These are phyloP conservation scores for Caenorhabditis briggsae DNA, from an alignment of 1,140 invertebrate species.

Conservation along the genomic window DNA sequence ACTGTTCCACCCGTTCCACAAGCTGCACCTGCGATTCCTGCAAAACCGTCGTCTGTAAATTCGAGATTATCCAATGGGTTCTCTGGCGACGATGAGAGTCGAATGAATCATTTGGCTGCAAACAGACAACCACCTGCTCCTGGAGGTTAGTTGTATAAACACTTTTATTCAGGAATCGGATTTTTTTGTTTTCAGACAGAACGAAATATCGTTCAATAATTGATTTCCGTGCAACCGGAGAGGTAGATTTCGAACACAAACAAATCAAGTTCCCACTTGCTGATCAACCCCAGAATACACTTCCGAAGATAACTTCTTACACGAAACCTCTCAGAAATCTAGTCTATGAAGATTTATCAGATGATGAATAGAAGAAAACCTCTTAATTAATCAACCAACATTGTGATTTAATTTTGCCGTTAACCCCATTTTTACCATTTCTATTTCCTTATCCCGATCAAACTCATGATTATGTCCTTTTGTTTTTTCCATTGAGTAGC, in stretches of 20 bases:
- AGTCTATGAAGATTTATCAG: conserved; percentile 17
- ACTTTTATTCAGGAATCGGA: background rate
- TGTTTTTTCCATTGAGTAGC: too few species aligned
- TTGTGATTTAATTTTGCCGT: too few species aligned
- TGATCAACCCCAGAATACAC: background rate
- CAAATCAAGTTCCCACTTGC: background rate
- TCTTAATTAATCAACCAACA: background rate
- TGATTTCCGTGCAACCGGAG: background rate
- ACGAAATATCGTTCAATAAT: conserved; percentile 6
- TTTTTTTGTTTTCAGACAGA: conserved; percentile 22
- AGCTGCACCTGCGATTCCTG: background rate
- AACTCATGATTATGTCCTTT: too few species aligned
- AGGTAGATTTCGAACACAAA: background rate
- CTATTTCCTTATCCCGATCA: too few species aligned
- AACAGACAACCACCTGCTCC: background rate
- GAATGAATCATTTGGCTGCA: background rate
- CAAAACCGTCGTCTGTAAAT: conserved; percentile 10
- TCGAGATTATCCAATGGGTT: background rate
- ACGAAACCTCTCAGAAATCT: background rate
- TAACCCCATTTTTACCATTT: too few species aligned
- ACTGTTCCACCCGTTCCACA: background rate
- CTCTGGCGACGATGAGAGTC: background rate
- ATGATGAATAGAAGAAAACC: conserved; percentile 1
- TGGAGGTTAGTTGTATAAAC: background rate
- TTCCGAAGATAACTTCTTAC: background rate